Evolutionary conservation across 2,113 vertebrate species (phyloP), one percentile per base, ranked within the genome.

Genomic region (Microtus oregoni): DNA sequence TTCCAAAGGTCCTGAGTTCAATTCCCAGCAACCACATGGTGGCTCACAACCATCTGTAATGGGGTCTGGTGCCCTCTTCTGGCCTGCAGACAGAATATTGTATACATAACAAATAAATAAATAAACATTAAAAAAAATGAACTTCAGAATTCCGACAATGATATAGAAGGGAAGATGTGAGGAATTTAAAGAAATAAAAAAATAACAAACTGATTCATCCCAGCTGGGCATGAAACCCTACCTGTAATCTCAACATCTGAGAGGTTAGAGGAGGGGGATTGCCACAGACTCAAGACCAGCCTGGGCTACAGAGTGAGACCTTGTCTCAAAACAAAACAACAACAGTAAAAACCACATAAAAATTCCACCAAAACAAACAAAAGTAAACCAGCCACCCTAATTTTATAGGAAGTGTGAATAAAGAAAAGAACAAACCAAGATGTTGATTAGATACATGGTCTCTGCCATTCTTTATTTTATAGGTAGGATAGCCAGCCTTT

Each of bases 341-440:
- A 47, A 50, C 68, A 72, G n/a, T 38, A 38, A 20, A 78, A n/a
- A 77, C 44, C 13, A 30, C 41, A 77, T 77, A 77, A 79, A 79
- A 47, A 86, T 32, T 24, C 44, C 11, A 70, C 30, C 44, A 35
- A 70, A 50, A 86, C 44, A 44, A 68, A 47, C 0, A 1, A n/a
- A 58, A 55, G n/a, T 15, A 86, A 86, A 47, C 8, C 65, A 86
- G 19, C 30, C 63, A 68, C 52, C 52, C 32, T 95, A 58, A 65
- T 50, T 73, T 93, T 89, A 26, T 79, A 47, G 63, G 79, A 94
- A 75, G 65, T 70, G 24, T 15, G 81, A n/a, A 55, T 83, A 17
- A 24, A 47, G 63, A 86, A 61, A 91, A 90, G n/a, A 85, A 30
- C 38, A 78, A 73, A 52, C 7, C 30, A 95, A 92, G 92, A 44